These are phyloP conservation scores for Micrastur ruficollis DNA, from an alignment of 2,797 vertebrate genomes.

Conservation along the genomic window DNA sequence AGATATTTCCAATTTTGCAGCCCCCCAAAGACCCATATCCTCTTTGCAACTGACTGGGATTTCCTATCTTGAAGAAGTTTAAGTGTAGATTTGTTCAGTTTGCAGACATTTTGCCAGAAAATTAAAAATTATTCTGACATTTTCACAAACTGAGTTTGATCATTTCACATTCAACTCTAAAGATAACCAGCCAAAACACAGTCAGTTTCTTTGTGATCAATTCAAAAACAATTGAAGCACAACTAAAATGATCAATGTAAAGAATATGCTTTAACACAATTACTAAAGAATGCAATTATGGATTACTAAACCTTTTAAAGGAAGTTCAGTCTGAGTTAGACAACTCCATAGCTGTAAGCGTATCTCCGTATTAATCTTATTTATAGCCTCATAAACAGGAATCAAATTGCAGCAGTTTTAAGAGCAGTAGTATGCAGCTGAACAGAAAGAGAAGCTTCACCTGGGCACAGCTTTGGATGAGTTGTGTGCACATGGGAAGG, in stretches of 20 bases:
- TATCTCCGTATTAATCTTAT: conserved; percentile 21
- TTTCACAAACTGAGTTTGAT: background rate
- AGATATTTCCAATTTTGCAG: background rate
- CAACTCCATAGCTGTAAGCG: background rate
- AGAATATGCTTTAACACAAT: conserved; percentile 23
- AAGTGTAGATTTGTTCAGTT: background rate
- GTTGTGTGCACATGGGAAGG: background rate
- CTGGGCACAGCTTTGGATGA: background rate
- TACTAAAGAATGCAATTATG: conserved; percentile 26
- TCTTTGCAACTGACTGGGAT: background rate
- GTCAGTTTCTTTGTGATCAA: conserved; percentile 1
- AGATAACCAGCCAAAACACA: background rate
- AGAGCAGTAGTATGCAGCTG: background rate
- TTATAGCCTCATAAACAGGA: background rate
- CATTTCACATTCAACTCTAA: background rate
- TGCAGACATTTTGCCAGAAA: background rate
- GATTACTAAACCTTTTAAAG: conserved; percentile 18
- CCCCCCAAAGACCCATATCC: background rate
- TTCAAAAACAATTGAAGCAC: conserved; percentile 44
- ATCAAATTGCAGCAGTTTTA: background rate
- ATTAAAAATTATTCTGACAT: background rate
- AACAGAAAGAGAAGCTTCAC: background rate
- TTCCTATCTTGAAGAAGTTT: background rate
- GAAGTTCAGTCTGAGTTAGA: background rate
- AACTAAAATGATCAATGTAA: conserved; percentile 33